Base-by-base conservation (phyloP, 2,113 vertebrate genomes). In the Pedetes capensis region DNA sequence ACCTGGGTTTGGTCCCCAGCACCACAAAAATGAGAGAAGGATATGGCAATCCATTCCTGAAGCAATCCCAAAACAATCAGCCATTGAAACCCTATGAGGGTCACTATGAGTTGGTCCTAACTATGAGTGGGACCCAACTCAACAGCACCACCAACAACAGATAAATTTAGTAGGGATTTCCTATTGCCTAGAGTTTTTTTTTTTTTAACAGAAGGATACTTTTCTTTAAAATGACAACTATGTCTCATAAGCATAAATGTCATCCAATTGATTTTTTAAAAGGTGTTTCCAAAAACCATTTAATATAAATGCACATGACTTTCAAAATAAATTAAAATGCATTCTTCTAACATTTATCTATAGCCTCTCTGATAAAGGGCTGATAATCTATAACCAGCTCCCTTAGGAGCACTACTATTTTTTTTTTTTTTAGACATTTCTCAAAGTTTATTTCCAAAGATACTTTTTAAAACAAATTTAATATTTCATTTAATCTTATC, bases 281-380 rank as follows among this genome's bases (percentile, higher is more conserved):
- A 96, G 55, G 59, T 22, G 95, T 96, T 95, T 96, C 17, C 68
- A 49, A 68, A 47, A 32, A 94, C 6, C 10, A 90, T 97, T 97
- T 75, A 88, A 92, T 89, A 90, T 83, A 57, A 66, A 23, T 27
- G 25, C 32, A 81, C 29, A 95, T 87, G 61, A 88, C 84, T 91
- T 89, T 95, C 25, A 74, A 91, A 96, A 84, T 32, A 66, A 92
- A 81, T 37, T 55, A 79, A 93, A 37, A 55, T 10, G 44, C 6
- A 37, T 34, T 78, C 42, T 87, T 61, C 44, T 37, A 90, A 76
- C 14, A 82, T 72, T 92, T n/a, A 53, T 72, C 92, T 68, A 82
- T 9, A 92, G 61, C 20, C 14, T 47, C 39, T 47, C 69, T 61
- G 89, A 53, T 90, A 51, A 88, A 95, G 63, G 20, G 10, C 72